Evolutionary conservation across 2,113 vertebrate species (phyloP), one percentile per base, ranked within the genome.

Genomic region (Lasiurus cinereus): DNA sequence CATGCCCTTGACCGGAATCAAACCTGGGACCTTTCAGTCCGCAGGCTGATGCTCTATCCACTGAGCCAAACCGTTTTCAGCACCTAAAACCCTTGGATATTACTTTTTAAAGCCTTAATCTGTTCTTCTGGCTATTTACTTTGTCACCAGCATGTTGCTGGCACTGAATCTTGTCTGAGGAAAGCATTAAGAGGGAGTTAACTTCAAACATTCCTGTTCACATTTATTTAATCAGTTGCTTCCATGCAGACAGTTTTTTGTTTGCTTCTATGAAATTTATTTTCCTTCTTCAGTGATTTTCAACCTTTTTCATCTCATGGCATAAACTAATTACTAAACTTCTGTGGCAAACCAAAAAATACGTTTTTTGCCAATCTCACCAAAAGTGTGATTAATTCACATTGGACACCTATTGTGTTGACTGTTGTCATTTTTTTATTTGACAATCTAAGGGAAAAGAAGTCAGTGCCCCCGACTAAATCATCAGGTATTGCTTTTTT

Each of bases 71-170:
- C 39, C 39, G 3, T 39, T 39, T 39, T 39, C 39, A 5, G 39
- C 91, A 19, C 82, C 29, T 83, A 77, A 19, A 90, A 86, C 33
- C 74, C 19, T 67, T 1, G 1, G 27, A 5, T 70, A 16, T 93
- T 24, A 62, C 54, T 86, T 88, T 70, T 78, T n/a, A 89, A 89
- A 59, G 43, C 56, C 67, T 66, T 52, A 12, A 46, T 90, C 31
- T n/a, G 36, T 74, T 29, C 36, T 46, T 50, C 46, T 88, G 72
- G 29, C 36, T 64, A 36, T 91, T 90, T 8, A 19, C 27, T n/a
- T 83, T 73, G 94, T 88, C 77, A 83, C 15, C 64, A 83, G 14
- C 31, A 6, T 86, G 31, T 83, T 72, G 76, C 43, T 92, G 69
- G 31, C 69, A 27, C 39, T 67, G n/a, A 86, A 48, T 9, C 48